A percentile compares a stretch with the other conserved stretches of the same genome.
These are phyloP conservation scores for Leptobrachium ailaonicum DNA, from an alignment of 2,113 vertebrate genomes.

Conservation along the genomic window DNA sequence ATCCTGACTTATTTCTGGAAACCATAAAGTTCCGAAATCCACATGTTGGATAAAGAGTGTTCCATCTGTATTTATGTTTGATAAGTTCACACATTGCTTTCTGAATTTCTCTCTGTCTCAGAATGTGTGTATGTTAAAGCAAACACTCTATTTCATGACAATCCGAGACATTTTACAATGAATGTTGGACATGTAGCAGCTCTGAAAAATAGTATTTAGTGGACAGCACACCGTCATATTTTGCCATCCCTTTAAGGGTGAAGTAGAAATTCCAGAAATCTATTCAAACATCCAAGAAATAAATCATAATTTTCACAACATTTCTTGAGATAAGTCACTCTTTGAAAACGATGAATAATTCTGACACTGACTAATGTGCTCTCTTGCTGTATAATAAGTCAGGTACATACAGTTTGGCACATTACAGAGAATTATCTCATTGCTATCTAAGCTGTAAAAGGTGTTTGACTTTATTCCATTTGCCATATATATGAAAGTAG, in stretches of 20 bases:
- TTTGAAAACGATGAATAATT: background rate
- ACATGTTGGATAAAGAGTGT: no score
- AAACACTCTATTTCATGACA: no score
- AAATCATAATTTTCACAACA: background rate
- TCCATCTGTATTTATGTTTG: no score
- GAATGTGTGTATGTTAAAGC: no score
- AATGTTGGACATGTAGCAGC: no score
- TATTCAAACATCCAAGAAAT: background rate
- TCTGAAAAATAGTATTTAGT: no score
- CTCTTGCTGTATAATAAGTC: slow-evolving; percentile 3
- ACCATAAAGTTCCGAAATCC: no score
- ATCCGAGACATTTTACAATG: no score
- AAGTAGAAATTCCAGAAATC: background rate
- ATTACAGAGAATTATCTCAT: slow-evolving; percentile 17
- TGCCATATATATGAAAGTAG: background rate
- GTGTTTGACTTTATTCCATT: slow-evolving; percentile 1
- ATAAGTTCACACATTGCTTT: no score
- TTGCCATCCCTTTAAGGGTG: background rate
- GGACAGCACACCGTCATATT: background rate
- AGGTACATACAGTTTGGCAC: slow-evolving; percentile 6
- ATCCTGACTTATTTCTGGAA: no score
- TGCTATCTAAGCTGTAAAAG: background rate
- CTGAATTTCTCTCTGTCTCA: no score
- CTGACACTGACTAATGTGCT: slow-evolving; percentile 5
- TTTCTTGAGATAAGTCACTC: background rate